A percentile compares a stretch with the other conserved stretches of the same genome.
Conservation (phyloP, 2,797 vertebrate genomes). For the Semotilus atromaculatus region DNA sequence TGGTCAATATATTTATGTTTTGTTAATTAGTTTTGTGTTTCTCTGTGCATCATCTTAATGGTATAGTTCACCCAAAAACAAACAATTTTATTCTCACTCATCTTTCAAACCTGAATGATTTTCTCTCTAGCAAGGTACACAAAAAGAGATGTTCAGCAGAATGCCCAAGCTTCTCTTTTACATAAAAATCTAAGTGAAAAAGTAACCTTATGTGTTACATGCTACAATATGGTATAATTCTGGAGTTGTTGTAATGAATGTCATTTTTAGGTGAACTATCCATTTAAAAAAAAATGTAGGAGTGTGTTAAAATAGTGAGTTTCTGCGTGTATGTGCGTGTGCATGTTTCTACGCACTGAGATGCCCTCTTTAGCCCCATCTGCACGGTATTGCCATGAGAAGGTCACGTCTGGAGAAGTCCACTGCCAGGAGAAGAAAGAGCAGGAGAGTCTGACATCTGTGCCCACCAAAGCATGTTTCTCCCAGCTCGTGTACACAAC, state of each 20-base stretch:
- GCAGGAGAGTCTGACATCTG: slow-evolving; percentile 80
- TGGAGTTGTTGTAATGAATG: too few species aligned
- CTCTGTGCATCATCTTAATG: not conserved
- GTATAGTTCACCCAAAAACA: not conserved
- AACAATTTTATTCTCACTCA: not conserved
- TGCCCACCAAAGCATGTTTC: slow-evolving; percentile 77
- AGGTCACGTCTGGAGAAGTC: slow-evolving; percentile 82
- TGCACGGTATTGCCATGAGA: slow-evolving; percentile 81
- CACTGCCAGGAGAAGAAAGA: slow-evolving; percentile 84
- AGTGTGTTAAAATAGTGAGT: slow-evolving; percentile 23
- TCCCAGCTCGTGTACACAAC: slow-evolving; percentile 83
- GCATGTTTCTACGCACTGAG: slow-evolving; percentile 66
- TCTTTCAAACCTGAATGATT: not conserved
- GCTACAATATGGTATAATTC: not conserved
- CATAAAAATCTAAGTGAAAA: too few species aligned
- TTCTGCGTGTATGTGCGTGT: slow-evolving; percentile 12
- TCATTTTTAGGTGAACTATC: not conserved
- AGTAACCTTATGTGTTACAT: not conserved
- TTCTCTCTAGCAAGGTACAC: not conserved
- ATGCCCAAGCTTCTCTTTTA: not conserved
- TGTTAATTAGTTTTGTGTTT: not conserved
- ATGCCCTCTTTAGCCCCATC: slow-evolving; percentile 78
- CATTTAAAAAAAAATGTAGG: not conserved
- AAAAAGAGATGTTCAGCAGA: not conserved
- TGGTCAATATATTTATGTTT: not conserved